A percentile compares a stretch with the other conserved stretches of the same genome.
Conservation (phyloP, 2,888 invertebrate genomes). For the Amiota communis region DNA sequence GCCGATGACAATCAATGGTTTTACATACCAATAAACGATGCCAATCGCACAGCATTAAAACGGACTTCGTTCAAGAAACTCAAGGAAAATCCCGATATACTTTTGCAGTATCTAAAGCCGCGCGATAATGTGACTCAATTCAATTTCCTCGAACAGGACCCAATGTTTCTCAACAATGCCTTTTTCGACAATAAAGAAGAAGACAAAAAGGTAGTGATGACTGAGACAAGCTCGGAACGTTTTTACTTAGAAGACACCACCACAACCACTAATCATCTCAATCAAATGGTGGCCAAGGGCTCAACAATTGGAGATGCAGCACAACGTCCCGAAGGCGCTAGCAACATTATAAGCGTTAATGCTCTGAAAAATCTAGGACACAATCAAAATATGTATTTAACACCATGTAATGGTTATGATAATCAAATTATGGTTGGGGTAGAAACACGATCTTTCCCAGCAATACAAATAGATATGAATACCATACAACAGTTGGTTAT, state of each 20-base stretch:
- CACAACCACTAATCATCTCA: neutral
- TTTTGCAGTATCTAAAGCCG: conserved; percentile 59
- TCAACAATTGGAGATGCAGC: neutral
- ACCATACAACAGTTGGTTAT: conserved; percentile 6
- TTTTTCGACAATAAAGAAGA: conserved; percentile 41
- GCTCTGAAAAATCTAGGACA: neutral
- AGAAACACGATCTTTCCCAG: no score
- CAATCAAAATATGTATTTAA: no score
- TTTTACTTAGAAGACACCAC: neutral
- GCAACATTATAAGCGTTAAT: neutral
- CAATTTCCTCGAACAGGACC: conserved; percentile 68
- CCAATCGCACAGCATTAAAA: conserved; percentile 49
- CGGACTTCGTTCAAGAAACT: conserved; percentile 63
- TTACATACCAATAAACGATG: conserved; percentile 52
- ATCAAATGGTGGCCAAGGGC: no score
- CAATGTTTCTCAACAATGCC: conserved; percentile 62
- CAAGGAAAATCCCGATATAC: conserved; percentile 58
- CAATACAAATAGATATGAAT: neutral
- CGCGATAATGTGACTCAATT: conserved; percentile 49
- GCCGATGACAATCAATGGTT: conserved; percentile 57
- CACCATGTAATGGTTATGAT: no score
- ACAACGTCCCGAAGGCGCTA: neutral
- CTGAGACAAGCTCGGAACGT: conserved; percentile 1
- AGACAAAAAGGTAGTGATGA: neutral
- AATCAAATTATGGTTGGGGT: no score